These are phyloP conservation scores for Chloropsis cyanopogon DNA, from an alignment of 2,113 vertebrate genomes.

Conservation along the genomic window DNA sequence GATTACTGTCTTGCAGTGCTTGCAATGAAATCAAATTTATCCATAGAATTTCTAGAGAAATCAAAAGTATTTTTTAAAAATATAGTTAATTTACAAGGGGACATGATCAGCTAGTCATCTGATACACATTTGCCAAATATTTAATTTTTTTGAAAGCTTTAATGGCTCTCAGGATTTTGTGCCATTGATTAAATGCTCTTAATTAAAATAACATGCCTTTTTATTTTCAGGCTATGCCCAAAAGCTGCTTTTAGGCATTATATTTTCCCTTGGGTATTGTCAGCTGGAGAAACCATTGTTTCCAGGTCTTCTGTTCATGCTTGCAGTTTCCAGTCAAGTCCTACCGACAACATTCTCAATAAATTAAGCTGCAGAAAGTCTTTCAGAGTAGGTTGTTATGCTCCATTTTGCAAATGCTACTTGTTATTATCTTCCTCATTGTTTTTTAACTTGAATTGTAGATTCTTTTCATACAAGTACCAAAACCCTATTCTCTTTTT, in stretches of 20 bases:
- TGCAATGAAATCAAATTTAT: background rate
- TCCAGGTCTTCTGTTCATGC: background rate
- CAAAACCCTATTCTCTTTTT: background rate
- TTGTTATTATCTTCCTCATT: background rate
- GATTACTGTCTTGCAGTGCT: background rate
- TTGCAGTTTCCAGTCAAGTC: background rate
- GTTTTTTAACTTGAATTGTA: background rate
- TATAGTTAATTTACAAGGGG: background rate
- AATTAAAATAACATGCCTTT: background rate
- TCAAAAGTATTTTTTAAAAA: background rate
- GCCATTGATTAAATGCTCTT: background rate
- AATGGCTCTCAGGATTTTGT: background rate
- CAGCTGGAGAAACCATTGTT: background rate
- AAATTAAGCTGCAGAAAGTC: background rate
- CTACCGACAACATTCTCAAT: background rate
- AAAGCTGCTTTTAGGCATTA: background rate
- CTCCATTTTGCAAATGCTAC: background rate
- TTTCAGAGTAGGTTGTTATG: background rate
- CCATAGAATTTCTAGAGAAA: background rate
- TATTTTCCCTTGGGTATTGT: background rate
- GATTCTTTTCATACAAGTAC: background rate
- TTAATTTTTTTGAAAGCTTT: background rate
- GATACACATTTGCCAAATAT: background rate
- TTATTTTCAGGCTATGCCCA: background rate
- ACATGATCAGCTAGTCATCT: background rate